A percentile compares a stretch with the other conserved stretches of the same genome.
Evolutionary conservation across 30 jellyfish, hydroid and myxozoan genomes (phyloP).

Genomic region (Turritopsis rubra): DNA sequence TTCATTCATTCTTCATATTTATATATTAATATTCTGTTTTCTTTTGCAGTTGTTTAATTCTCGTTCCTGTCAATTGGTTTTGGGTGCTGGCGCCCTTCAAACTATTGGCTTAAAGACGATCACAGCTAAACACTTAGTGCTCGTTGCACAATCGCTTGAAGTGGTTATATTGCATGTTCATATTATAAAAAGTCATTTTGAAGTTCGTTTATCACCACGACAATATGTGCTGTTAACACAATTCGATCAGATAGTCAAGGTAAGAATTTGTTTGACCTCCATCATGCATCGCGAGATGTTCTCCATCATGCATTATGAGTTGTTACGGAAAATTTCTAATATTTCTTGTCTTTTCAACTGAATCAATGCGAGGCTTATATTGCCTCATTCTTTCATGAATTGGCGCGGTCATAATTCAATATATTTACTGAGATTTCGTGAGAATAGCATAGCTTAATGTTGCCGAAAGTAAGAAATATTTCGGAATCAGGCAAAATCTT

Average conservation of each 20-base stretch:
- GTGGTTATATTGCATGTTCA: slow-evolving; percentile 79
- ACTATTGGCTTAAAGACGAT: slow-evolving; percentile 88
- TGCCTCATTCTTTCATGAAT: no score
- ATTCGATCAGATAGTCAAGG: slow-evolving; percentile 90
- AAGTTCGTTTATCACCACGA: slow-evolving; percentile 82
- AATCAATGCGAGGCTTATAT: no score
- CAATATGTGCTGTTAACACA: slow-evolving; percentile 92
- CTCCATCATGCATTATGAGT: background rate
- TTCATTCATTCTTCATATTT: no score
- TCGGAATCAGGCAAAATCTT: no score
- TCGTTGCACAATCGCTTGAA: slow-evolving; percentile 96
- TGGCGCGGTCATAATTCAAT: no score
- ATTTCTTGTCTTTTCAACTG: no score
- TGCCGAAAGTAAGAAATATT: no score
- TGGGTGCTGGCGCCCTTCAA: slow-evolving; percentile 99
- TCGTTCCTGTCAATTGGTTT: slow-evolving; percentile 89
- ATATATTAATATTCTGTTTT: no score
- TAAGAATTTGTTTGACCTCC: background rate
- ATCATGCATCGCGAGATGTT: no score
- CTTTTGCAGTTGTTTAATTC: slow-evolving; percentile 71
- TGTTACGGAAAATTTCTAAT: no score
- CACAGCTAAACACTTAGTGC: slow-evolving; percentile 88
- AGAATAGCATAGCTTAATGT: no score
- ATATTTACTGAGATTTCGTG: no score
- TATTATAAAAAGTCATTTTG: slow-evolving; percentile 72